A percentile compares a stretch with the other conserved stretches of the same genome.
phyloP scores from a whole-genome alignment of 2,797 vertebrate species.

The Scyliorhinus canicula region DNA sequence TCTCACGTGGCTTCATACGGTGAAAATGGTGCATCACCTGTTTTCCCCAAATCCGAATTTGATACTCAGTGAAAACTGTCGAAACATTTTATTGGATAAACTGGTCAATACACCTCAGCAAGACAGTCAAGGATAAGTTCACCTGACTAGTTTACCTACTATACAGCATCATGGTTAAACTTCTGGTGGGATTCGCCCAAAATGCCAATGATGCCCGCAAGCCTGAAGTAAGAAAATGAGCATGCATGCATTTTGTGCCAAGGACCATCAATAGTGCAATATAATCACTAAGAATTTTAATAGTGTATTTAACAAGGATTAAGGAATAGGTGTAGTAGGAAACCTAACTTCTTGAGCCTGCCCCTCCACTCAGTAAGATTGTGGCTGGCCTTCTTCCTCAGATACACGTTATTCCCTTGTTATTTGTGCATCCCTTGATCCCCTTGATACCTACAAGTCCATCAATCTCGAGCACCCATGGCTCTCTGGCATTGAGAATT shows the following conservation, averaged over 20 bases:
- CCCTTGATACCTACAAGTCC: too few species aligned
- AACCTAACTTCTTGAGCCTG: neutral
- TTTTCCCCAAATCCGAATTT: neutral
- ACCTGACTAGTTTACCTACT: neutral
- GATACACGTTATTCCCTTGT: neutral
- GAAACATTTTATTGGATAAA: neutral
- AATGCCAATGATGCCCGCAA: neutral
- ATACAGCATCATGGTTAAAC: too few species aligned
- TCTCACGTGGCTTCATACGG: neutral
- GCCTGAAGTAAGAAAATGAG: neutral
- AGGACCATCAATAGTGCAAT: neutral
- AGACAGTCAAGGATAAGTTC: neutral
- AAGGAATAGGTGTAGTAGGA: neutral
- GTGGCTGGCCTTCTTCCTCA: neutral
- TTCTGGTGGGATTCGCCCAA: neutral
- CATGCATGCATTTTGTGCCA: neutral
- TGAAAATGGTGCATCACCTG: neutral
- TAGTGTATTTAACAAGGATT: neutral
- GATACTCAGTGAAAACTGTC: neutral
- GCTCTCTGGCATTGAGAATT: neutral
- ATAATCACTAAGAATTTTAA: neutral
- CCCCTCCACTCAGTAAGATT: neutral
- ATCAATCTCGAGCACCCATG: too few species aligned
- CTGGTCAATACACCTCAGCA: neutral
- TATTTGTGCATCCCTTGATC: neutral